phyloP scores from a whole-genome alignment of 2,113 vertebrate species.

The Ceratotherium simum region DNA sequence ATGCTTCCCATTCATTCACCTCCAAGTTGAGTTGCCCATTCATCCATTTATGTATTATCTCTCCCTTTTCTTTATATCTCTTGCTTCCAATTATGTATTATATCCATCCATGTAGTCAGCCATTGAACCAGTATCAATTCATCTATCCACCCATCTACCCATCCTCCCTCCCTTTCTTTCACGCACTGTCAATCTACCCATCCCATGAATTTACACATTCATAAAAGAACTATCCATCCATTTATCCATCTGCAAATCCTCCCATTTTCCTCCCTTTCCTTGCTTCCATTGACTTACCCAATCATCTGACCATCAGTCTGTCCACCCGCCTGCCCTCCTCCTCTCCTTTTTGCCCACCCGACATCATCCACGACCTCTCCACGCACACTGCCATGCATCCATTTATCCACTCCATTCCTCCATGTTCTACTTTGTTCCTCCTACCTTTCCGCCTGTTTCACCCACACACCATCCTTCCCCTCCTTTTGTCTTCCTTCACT shows the following conservation, averaged over 20 bases:
- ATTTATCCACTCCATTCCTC: accelerated
- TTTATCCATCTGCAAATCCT: no score
- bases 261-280: no score
- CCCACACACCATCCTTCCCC: accelerated
- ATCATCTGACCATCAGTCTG: accelerated
- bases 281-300: not conserved
- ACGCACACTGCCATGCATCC: not conserved
- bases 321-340: no score
- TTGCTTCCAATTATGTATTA: accelerated
- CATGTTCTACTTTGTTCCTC: not conserved
- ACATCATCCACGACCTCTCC: accelerated
- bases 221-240: not conserved
- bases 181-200: accelerated
- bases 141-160: no score
- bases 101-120: accelerated
- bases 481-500: no score
- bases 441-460: accelerated
- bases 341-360: accelerated
- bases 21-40: not conserved
- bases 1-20: no score
- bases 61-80: accelerated
- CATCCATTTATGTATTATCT: accelerated
- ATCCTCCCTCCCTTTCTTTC: not conserved
- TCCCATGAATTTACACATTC: accelerated
- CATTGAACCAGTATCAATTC: not conserved